Conservation (phyloP, 1,140 invertebrate genomes). For the Achatina immaculata region DNA sequence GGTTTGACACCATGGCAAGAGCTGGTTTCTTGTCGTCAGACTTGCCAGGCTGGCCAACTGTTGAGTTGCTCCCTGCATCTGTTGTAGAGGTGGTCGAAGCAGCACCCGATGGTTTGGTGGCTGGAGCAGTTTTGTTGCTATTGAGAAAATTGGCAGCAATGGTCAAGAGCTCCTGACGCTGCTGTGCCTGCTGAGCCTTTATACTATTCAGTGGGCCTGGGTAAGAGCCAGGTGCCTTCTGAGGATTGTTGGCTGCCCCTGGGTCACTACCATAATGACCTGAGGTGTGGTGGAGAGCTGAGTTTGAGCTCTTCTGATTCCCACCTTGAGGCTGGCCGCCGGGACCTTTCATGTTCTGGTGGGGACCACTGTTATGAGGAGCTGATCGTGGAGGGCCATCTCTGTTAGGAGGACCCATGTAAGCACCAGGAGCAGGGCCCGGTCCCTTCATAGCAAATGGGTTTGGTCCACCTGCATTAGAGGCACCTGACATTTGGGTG, state of each 20-base stretch:
- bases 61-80: background rate
- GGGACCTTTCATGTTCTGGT: background rate
- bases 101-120: background rate
- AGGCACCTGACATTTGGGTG: constrained; percentile 12
- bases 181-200: constrained; percentile 59
- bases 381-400: background rate
- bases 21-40: constrained; percentile 35
- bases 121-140: constrained; percentile 41
- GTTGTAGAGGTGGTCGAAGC: background rate
- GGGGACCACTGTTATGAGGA: constrained; percentile 8
- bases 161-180: constrained; percentile 57
- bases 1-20: constrained; percentile 36
- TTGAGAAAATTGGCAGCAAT: constrained; percentile 62
- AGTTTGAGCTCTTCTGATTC: background rate
- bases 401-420: constrained; percentile 6
- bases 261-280: background rate
- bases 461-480: constrained; percentile 25
- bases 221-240: constrained; percentile 24
- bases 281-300: background rate
- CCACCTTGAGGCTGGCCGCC: background rate
- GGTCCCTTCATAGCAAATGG: constrained; percentile 26
- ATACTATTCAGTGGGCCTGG: constrained; percentile 36
- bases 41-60: background rate
- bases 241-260: constrained; percentile 15
- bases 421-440: background rate